Conservation (phyloP, 2,113 vertebrate species). For the Cettia cetti region DNA sequence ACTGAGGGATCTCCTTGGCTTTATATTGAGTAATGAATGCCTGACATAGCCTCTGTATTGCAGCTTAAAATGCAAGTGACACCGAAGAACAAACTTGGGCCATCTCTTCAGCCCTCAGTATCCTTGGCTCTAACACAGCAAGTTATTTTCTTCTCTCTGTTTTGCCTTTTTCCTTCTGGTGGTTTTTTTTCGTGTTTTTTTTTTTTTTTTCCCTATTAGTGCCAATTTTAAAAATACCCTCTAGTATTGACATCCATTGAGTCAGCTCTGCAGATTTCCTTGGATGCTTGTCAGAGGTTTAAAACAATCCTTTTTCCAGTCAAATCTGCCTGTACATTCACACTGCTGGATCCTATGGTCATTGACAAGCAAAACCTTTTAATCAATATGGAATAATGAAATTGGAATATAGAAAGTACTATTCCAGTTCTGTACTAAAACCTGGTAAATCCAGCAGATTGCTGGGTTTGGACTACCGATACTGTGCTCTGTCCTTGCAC, state of each 20-base stretch:
- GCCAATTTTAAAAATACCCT: not conserved
- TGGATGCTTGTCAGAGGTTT: not conserved
- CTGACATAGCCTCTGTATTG: not conserved
- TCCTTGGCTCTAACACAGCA: not conserved
- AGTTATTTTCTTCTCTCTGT: not conserved
- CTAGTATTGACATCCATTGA: not conserved
- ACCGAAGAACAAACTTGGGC: not conserved
- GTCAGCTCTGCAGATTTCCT: not conserved
- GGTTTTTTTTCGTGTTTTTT: too few relatives aligned
- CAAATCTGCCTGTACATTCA: not conserved
- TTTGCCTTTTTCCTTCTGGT: not conserved
- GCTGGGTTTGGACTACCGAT: not conserved
- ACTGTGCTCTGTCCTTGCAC: not conserved
- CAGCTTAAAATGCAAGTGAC: not conserved
- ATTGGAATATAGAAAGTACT: not conserved
- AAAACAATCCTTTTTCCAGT: not conserved
- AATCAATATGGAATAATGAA: not conserved
- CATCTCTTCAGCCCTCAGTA: not conserved
- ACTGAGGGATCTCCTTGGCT: not conserved
- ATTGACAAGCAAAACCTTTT: not conserved
- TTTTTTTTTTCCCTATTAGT: not conserved
- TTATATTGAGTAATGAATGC: not conserved
- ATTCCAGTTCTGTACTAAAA: not conserved
- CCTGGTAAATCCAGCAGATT: not conserved
- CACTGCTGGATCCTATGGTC: not conserved